Evolutionary conservation across 2,113 vertebrate genomes (phyloP).

Genomic region (Tricholaema leucomelas): DNA sequence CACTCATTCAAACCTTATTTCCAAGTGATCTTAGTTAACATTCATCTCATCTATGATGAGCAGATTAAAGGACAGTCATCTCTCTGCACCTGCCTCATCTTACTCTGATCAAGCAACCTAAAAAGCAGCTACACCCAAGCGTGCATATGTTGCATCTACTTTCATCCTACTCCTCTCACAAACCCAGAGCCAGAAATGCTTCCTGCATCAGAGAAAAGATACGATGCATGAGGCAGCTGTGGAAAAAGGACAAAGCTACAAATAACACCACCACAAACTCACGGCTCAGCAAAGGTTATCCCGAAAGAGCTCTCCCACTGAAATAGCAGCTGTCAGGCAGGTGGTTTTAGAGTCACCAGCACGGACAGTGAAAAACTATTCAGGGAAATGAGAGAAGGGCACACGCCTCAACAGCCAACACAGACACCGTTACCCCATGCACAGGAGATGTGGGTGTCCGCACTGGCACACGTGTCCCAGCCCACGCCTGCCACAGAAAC

Average conservation of each 20-base stretch:
- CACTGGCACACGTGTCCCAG: background rate
- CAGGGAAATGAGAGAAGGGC: rapidly evolving
- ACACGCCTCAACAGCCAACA: background rate
- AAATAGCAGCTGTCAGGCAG: background rate
- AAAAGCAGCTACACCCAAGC: background rate
- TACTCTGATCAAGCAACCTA: background rate
- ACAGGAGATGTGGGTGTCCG: too few relatives aligned
- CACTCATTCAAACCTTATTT: background rate
- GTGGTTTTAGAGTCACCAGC: background rate
- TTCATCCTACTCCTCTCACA: background rate
- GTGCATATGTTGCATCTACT: rapidly evolving
- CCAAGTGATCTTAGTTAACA: background rate
- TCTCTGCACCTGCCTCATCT: background rate
- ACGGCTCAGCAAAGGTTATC: rapidly evolving
- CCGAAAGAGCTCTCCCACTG: background rate
- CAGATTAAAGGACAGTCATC: background rate
- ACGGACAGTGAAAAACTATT: rapidly evolving
- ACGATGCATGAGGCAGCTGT: rapidly evolving
- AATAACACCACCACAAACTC: background rate
- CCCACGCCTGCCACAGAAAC: background rate
- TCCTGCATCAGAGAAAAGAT: background rate
- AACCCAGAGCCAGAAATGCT: background rate
- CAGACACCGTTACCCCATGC: background rate
- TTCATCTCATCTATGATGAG: background rate
- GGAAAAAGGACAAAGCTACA: rapidly evolving